These are phyloP conservation scores for Centruroides sculpturatus DNA, from an alignment of 1,140 invertebrate species.

Conservation along the genomic window DNA sequence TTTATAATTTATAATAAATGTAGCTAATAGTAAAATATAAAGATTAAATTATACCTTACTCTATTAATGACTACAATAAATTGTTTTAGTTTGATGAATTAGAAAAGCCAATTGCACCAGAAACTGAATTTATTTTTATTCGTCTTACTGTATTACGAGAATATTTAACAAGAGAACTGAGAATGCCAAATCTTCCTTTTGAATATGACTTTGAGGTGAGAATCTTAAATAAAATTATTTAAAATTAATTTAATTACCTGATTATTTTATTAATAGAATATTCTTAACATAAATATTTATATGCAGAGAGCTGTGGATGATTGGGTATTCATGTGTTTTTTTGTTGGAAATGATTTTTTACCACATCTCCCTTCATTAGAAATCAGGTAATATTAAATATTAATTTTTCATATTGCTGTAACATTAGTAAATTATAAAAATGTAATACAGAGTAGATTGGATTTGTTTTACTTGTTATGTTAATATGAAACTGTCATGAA, in stretches of 20 bases:
- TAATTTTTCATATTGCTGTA: too few species aligned
- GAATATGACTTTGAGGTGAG: conserved; percentile 39
- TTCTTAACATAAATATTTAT: conserved; percentile 36
- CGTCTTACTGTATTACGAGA: conserved; percentile 83
- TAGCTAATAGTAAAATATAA: too few species aligned
- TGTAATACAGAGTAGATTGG: too few species aligned
- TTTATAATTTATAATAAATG: too few species aligned
- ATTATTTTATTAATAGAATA: neutral
- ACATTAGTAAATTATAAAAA: too few species aligned
- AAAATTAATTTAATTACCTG: neutral
- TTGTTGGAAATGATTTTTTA: conserved; percentile 98
- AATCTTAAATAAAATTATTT: neutral
- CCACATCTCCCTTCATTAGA: conserved; percentile 96
- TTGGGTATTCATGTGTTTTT: conserved; percentile 99
- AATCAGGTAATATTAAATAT: conserved; percentile 38
- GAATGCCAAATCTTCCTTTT: conserved; percentile 89
- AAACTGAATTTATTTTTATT: conserved; percentile 77
- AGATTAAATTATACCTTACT: too few species aligned
- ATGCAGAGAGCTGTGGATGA: conserved; percentile 74
- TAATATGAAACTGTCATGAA: too few species aligned
- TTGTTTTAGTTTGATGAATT: conserved; percentile 32
- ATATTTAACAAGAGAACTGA: conserved; percentile 80
- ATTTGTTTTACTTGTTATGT: too few species aligned
- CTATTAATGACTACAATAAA: too few species aligned
- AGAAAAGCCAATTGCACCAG: conserved; percentile 41